phyloP scores from a whole-genome alignment of 2,888 invertebrate species.

The Netelia inedita region DNA sequence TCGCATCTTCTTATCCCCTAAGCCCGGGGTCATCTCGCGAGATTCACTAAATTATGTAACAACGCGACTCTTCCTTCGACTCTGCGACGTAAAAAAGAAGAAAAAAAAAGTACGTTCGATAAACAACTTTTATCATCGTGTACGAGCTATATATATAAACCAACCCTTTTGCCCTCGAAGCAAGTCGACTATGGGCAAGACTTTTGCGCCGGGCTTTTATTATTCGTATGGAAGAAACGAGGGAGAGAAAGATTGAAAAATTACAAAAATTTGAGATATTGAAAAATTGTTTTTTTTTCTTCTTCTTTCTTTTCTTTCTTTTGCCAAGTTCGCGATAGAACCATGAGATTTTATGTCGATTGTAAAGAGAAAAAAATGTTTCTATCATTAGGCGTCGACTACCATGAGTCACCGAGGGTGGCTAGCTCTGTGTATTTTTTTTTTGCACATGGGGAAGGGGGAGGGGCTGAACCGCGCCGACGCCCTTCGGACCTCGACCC shows the following conservation, averaged over 20 bases:
- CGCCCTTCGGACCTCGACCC: not conserved
- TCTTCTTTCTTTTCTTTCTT: too few species aligned
- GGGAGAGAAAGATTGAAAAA: not conserved
- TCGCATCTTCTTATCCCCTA: not conserved
- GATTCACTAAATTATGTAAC: slow-evolving; percentile 51
- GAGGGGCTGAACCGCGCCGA: not conserved
- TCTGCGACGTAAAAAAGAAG: not conserved
- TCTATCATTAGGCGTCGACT: not conserved
- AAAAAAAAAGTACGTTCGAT: slow-evolving; percentile 26
- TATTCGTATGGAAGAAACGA: not conserved
- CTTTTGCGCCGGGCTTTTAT: too few species aligned
- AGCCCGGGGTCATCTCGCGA: slow-evolving; percentile 39
- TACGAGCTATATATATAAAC: not conserved
- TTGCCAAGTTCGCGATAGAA: too few species aligned
- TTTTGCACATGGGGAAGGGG: not conserved
- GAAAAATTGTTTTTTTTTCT: too few species aligned
- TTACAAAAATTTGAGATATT: not conserved
- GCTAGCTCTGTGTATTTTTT: not conserved
- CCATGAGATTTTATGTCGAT: too few species aligned
- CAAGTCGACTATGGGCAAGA: slow-evolving; percentile 16
- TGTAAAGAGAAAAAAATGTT: too few species aligned
- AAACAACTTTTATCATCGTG: slow-evolving; percentile 29
- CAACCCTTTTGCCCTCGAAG: slow-evolving; percentile 2
- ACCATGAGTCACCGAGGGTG: not conserved
- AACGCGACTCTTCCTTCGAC: slow-evolving; percentile 12